Base-by-base conservation (phyloP, 1,140 invertebrate species). In the Ostrea denselamellosa region DNA sequence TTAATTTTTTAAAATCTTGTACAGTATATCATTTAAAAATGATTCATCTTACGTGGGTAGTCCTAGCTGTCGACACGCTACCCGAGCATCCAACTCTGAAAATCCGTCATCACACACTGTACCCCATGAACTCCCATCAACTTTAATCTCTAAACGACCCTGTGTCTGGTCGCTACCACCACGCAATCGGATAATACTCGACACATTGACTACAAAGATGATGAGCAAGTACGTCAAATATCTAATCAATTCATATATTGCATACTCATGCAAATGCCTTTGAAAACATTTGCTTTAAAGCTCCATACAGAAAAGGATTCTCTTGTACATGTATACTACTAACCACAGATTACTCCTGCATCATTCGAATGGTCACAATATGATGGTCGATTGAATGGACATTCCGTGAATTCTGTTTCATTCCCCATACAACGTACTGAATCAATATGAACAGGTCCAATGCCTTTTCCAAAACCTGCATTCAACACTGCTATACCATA, bases 1-100 rank as follows among this genome's bases (percentile, higher is more conserved):
- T 44, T 5, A 44, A 44, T 44, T 2, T 44, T 44, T 44, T 44
- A 44, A 44, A 44, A 44, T 44, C 34, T 44, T 44, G 34, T 44
- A 44, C 34, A 44, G 34, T 44, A 1, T 44, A 44, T 44, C 34
- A 44, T 44, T 44, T 44, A n/a, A n/a, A n/a, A n/a, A n/a, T 44
- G 5, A 44, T 68, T 71, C 10, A 28, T 12, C 68, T 77, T 77
- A 77, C 68, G 68, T 77, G 28, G 68, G 22, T 77, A 77, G 68
- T 0, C 25, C 12, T 12, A 77, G 25, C 68, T 77, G 68, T 34
- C 68, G 22, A 34, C 68, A 77, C 3, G 68, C 68, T 12, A 77
- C 68, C 25, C 68, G 25, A 14, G 68, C 68, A 34, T 77, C 28
- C 28, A 8, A 10, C 28, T 34, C 68, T 34, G 22, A 14, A 25